Percentiles rank a stretch among this genome's conserved stretches.
Conservation (phyloP, 2,888 invertebrate genomes). For the Eumacrocentrus americanus region DNA sequence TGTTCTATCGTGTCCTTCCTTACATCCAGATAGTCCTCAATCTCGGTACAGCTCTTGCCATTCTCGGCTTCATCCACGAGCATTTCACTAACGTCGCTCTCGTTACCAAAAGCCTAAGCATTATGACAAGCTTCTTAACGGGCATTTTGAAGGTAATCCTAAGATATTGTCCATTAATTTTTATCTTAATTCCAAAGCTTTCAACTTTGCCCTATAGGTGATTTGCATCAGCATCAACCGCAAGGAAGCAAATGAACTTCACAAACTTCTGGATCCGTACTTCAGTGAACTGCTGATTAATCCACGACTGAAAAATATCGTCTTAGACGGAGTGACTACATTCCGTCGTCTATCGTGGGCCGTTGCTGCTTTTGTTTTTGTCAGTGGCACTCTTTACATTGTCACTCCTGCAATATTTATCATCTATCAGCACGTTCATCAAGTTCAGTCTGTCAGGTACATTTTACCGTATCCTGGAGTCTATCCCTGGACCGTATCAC, state of each 20-base stretch:
- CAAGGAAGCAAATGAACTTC: slow-evolving; percentile 18
- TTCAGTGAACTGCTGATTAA: slow-evolving; percentile 19
- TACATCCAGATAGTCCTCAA: background rate
- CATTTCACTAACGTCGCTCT: slow-evolving; percentile 27
- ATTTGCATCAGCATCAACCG: slow-evolving; percentile 12
- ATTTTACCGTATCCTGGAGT: slow-evolving; percentile 27
- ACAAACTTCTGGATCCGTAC: slow-evolving; percentile 5
- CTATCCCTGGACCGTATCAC: slow-evolving; percentile 34
- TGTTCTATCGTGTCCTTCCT: slow-evolving; percentile 9
- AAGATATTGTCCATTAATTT: background rate
- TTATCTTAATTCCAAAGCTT: background rate
- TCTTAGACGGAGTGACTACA: slow-evolving; percentile 5
- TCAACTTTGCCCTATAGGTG: background rate
- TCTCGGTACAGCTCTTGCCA: background rate
- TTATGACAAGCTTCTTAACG: slow-evolving; percentile 29
- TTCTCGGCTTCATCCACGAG: slow-evolving; percentile 23
- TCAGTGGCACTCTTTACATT: background rate
- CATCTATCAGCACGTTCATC: slow-evolving; percentile 9
- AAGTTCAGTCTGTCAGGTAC: slow-evolving; percentile 20
- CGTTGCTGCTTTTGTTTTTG: background rate
- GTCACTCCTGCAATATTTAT: slow-evolving; percentile 20
- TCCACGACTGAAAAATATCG: background rate
- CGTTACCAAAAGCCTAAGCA: slow-evolving; percentile 28
- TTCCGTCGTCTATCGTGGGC: slow-evolving; percentile 9
- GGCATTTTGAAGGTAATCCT: slow-evolving; percentile 3